These are phyloP conservation scores for Galeopsomyia nigrocyanea DNA, from an alignment of 2,888 invertebrate genomes.

Conservation along the genomic window DNA sequence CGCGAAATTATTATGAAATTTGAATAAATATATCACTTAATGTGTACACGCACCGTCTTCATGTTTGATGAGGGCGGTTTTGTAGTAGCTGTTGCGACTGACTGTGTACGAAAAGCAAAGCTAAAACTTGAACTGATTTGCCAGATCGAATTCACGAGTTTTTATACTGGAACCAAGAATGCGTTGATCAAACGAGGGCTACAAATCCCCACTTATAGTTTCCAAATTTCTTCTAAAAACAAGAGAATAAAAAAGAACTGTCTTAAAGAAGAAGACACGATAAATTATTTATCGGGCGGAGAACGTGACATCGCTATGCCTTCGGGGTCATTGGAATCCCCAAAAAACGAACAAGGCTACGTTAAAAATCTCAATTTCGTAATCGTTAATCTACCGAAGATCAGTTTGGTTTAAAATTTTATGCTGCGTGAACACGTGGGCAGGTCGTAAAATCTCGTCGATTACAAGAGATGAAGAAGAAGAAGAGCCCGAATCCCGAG, in stretches of 20 bases:
- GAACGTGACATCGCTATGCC: too few species aligned
- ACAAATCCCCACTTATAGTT: too few species aligned
- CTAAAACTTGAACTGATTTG: constrained; percentile 16
- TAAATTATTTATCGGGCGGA: too few species aligned
- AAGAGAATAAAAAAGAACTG: background rate
- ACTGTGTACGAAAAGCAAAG: background rate
- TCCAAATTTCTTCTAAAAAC: too few species aligned
- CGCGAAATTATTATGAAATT: background rate
- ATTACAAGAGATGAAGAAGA: background rate
- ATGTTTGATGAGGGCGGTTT: constrained; percentile 21
- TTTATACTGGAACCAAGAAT: background rate
- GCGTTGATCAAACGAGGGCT: too few species aligned
- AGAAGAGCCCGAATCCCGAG: background rate
- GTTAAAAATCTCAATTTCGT: too few species aligned
- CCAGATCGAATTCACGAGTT: background rate
- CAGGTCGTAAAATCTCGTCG: constrained; percentile 5
- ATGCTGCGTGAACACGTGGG: background rate
- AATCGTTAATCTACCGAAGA: background rate
- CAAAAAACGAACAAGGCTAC: too few species aligned
- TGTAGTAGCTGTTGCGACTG: constrained; percentile 1
- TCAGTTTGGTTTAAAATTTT: background rate
- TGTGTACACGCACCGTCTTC: constrained; percentile 39
- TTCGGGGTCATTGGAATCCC: too few species aligned
- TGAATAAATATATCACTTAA: background rate
- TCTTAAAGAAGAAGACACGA: too few species aligned